These are phyloP conservation scores for Actinostola sp. DNA, from an alignment of 92 coral and sea anemone species.

Conservation along the genomic window DNA sequence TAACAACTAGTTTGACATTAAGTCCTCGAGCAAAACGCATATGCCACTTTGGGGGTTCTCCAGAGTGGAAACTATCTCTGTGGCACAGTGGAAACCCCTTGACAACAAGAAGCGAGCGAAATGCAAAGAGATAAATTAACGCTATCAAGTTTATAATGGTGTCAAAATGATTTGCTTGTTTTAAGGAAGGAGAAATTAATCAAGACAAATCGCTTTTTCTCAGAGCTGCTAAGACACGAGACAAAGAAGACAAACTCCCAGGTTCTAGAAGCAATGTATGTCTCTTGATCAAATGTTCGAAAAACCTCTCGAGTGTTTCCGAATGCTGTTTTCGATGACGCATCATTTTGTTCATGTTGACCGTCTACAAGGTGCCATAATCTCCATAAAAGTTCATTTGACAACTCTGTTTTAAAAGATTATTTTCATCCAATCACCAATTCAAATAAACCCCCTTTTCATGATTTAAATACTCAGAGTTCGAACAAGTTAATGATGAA, in stretches of 20 bases:
- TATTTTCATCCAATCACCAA: slow-evolving; percentile 14
- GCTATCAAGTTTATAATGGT: slow-evolving; percentile 10
- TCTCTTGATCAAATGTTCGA: slow-evolving; percentile 13
- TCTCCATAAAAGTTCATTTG: slow-evolving; percentile 28
- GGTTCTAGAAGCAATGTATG: not conserved
- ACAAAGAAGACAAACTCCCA: no score
- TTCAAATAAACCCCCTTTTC: slow-evolving; percentile 13
- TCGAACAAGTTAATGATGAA: not conserved
- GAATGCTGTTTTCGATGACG: slow-evolving; percentile 14
- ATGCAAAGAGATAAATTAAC: not conserved
- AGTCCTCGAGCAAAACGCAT: slow-evolving; percentile 4
- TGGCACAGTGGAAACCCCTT: not conserved
- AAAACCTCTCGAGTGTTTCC: slow-evolving; percentile 9
- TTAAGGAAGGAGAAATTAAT: slow-evolving; percentile 15
- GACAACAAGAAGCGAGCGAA: not conserved
- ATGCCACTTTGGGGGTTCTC: no score
- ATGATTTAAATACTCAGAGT: not conserved
- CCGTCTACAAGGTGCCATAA: slow-evolving; percentile 21
- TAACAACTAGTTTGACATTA: slow-evolving; percentile 10
- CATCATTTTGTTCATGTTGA: slow-evolving; percentile 5
- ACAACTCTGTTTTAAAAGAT: slow-evolving; percentile 27
- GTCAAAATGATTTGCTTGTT: slow-evolving; percentile 14
- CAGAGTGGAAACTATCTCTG: slow-evolving; percentile 2
- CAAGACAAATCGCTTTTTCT: slow-evolving; percentile 2
- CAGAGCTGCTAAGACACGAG: not conserved